Percentiles rank a stretch among this genome's conserved stretches.
These are phyloP conservation scores for Apaloderma vittatum DNA, from an alignment of 2,113 vertebrate species.

Conservation along the genomic window DNA sequence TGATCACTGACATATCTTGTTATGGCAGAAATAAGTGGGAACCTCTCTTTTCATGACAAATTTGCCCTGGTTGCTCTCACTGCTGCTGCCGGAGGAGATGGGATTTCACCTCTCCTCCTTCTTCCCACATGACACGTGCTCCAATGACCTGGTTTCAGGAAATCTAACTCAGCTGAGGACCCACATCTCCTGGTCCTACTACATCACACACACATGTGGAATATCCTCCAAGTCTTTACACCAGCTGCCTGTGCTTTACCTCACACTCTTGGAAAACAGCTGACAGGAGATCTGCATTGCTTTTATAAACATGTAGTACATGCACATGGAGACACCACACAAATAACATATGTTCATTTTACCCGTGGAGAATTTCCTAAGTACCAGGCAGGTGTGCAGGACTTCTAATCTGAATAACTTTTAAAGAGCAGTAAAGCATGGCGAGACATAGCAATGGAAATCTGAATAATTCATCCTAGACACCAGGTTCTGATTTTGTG, in stretches of 20 bases:
- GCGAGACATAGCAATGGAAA: background rate
- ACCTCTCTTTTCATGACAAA: background rate
- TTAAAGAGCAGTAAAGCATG: background rate
- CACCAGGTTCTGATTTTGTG: background rate
- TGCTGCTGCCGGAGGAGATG: background rate
- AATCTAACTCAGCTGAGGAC: background rate
- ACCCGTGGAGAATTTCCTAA: background rate
- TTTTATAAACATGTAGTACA: background rate
- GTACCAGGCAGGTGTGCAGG: background rate
- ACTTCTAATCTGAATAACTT: background rate
- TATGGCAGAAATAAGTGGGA: no score
- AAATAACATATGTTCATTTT: background rate
- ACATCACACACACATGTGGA: background rate
- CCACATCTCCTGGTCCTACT: background rate
- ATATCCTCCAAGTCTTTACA: background rate
- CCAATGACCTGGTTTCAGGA: background rate
- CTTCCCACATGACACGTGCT: background rate
- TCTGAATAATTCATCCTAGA: background rate
- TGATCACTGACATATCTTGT: fast-evolving
- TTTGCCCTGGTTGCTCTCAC: background rate
- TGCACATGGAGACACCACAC: background rate
- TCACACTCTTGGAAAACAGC: background rate
- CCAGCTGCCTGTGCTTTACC: background rate
- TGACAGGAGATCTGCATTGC: background rate
- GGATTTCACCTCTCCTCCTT: background rate